Conservation (phyloP, 2,888 invertebrate species). For the Pyrrhosoma nymphula region DNA sequence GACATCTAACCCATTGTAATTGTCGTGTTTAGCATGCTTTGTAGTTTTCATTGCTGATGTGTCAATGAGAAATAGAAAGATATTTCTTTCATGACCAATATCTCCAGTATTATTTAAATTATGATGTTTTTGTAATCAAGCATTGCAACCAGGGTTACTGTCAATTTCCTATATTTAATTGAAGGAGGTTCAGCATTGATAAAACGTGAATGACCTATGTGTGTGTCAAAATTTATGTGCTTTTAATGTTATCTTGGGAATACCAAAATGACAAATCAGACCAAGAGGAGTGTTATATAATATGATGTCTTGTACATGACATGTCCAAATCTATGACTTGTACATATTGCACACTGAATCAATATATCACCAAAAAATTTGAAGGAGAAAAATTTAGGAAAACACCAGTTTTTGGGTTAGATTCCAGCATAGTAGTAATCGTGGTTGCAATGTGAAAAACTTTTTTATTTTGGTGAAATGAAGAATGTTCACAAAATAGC, state of each 20-base stretch:
- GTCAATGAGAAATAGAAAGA: slow-evolving; percentile 46
- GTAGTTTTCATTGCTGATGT: slow-evolving; percentile 51
- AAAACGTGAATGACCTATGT: neutral
- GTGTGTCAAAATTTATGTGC: neutral
- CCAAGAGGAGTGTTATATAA: neutral
- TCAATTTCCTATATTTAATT: neutral
- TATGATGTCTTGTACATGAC: neutral
- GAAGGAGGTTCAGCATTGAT: neutral
- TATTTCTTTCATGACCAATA: slow-evolving; percentile 60
- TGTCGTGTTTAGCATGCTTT: slow-evolving; percentile 40
- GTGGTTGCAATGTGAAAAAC: neutral
- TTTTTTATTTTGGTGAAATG: slow-evolving; percentile 62
- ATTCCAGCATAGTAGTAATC: neutral
- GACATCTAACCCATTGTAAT: slow-evolving; percentile 9
- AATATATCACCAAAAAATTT: neutral
- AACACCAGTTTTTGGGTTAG: neutral
- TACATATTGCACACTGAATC: neutral
- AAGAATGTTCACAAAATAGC: slow-evolving; percentile 62
- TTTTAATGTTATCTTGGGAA: neutral
- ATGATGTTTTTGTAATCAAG: slow-evolving; percentile 54
- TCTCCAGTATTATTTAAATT: slow-evolving; percentile 66
- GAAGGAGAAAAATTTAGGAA: neutral
- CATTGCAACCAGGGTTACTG: slow-evolving; percentile 17
- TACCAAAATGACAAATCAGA: neutral
- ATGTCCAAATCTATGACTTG: neutral